Evolutionary conservation across 1,140 invertebrate species (phyloP), one percentile per base, ranked within the genome.

Genomic region (Daktulosphaira vitifoliae): DNA sequence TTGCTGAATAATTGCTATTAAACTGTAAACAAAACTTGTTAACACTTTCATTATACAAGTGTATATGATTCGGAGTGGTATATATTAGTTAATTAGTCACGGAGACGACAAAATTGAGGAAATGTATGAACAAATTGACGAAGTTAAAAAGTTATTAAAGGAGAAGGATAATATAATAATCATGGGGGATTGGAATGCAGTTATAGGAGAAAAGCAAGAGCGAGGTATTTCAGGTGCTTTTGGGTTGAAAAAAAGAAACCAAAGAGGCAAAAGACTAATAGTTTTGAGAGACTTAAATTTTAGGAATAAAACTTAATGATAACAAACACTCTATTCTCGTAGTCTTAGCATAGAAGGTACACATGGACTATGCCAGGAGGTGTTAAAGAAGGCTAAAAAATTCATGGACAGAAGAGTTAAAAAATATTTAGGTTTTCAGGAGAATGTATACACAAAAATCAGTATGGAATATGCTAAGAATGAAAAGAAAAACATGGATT

Each of bases 201-300:
- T 62, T 26, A 39, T n/a, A 18, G 56, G 56, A 39, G 38, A 38
- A 39, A 62, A 22, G 8, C 7, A 42, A 44, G 39, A 39, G 22
- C 37, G 44, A 23, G 22, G 44, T 42, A 26, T 62, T 38, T 22
- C n/a, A 18, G 56, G 56, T 44, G 44, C 16, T 26, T 46, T 44
- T 2, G 54, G 54, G 4, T 59, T 20, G 33, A 25, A 44, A 39
- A 38, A 22, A 62, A 39, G 25, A 46, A 62, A 5, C n/a, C 68
- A 71, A 2, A 70, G 71, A 70, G 71, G 70, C 22, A 71, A 73
- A 20, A 66, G 42, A 15, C 49, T 73, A 16, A 53, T 72, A 23
- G 51, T 74, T 46, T 74, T 74, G 53, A 74, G n/a, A n/a, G n/a
- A 70, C 48, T n/a, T n/a, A n/a, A n/a, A n/a, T n/a, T n/a, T n/a